Evolutionary conservation across 1,140 invertebrate genomes (phyloP).

Genomic region (Listronotus oregonensis): DNA sequence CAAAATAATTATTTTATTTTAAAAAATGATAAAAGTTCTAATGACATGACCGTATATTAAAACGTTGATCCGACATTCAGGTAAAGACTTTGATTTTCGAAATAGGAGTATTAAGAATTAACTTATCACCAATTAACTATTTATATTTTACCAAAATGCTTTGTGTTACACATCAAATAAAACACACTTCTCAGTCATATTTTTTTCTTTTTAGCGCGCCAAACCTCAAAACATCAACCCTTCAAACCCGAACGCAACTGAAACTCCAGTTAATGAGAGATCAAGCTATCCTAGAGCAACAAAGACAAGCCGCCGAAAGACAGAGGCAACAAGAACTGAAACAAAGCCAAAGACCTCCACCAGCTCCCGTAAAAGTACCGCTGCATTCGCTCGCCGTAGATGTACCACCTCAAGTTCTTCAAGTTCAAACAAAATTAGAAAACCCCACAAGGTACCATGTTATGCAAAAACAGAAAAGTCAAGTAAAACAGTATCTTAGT

Average conservation of each 20-base stretch:
- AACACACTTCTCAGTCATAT: too few relatives aligned
- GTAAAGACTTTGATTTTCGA: too few relatives aligned
- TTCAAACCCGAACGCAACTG: slow-evolving; percentile 81
- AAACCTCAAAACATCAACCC: slow-evolving; percentile 78
- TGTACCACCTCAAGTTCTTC: slow-evolving; percentile 78
- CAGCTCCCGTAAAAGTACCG: slow-evolving; percentile 62
- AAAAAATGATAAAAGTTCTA: too few relatives aligned
- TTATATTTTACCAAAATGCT: too few relatives aligned
- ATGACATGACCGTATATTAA: too few relatives aligned
- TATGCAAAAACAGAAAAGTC: slow-evolving; percentile 85
- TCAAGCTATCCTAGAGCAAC: slow-evolving; percentile 75
- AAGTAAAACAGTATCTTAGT: slow-evolving; percentile 83
- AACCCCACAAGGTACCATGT: slow-evolving; percentile 92
- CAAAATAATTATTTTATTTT: too few relatives aligned
- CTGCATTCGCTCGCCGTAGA: slow-evolving; percentile 69
- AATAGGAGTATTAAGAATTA: too few relatives aligned
- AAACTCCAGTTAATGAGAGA: slow-evolving; percentile 86
- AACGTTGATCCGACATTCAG: too few relatives aligned
- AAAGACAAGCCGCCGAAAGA: slow-evolving; percentile 59
- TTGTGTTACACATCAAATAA: too few relatives aligned
- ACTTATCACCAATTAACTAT: too few relatives aligned
- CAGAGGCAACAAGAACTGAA: slow-evolving; percentile 39
- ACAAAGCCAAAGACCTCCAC: slow-evolving; percentile 37
- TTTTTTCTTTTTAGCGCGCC: slow-evolving; percentile 70
- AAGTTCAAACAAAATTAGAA: slow-evolving; percentile 82